Evolutionary conservation across 2,888 invertebrate genomes (phyloP).

Genomic region (Campopleginae sp.): DNA sequence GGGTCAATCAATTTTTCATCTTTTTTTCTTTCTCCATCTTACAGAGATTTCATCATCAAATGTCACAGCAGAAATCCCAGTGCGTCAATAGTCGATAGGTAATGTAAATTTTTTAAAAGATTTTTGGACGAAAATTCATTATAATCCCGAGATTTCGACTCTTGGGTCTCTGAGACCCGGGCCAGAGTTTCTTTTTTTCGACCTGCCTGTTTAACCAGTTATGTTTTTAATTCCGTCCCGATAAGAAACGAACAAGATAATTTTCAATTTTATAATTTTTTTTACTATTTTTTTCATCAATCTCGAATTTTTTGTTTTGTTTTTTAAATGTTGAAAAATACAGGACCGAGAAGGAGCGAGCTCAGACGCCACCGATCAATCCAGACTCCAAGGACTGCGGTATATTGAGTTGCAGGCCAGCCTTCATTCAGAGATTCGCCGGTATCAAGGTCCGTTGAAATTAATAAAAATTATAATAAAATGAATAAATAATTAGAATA

Average conservation of each 20-base stretch:
- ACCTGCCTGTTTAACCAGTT: too few species aligned
- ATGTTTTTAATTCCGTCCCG: too few species aligned
- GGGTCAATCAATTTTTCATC: too few species aligned
- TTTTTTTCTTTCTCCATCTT: constrained; percentile 66
- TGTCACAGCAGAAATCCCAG: constrained; percentile 84
- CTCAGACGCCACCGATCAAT: constrained; percentile 82
- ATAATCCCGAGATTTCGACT: not conserved
- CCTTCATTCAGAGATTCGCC: constrained; percentile 94
- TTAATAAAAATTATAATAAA: too few species aligned
- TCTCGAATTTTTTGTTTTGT: not conserved
- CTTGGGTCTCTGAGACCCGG: not conserved
- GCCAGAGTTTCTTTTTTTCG: not conserved
- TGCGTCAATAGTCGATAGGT: constrained; percentile 84
- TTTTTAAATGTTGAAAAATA: constrained; percentile 39
- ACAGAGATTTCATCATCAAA: constrained; percentile 84
- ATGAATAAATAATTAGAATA: too few species aligned
- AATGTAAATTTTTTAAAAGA: constrained; percentile 24
- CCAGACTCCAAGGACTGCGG: constrained; percentile 93
- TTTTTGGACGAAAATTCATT: constrained; percentile 3
- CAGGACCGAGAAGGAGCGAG: constrained; percentile 82
- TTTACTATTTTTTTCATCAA: not conserved
- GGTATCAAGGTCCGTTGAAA: constrained; percentile 90
- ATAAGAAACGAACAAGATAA: too few species aligned
- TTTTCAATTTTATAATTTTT: not conserved
- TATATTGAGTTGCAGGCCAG: constrained; percentile 93